Conservation (phyloP, 2,888 invertebrate species). For the Andrena haemorrhoa region DNA sequence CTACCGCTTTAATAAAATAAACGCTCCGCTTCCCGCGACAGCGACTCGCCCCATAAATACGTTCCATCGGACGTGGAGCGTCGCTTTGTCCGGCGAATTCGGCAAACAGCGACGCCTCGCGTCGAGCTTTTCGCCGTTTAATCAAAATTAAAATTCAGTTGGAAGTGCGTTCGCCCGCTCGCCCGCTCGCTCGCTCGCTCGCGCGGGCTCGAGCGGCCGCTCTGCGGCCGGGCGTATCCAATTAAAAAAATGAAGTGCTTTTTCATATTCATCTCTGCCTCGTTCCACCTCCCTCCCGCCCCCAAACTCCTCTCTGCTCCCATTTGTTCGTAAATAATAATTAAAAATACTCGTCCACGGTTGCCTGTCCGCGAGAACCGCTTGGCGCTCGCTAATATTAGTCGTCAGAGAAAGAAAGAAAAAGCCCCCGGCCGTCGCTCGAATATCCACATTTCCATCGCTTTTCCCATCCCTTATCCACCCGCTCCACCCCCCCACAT, state of each 20-base stretch:
- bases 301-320: slow-evolving; percentile 47
- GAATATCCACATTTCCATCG: slow-evolving; percentile 72
- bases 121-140: slow-evolving; percentile 75
- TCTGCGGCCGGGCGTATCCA: slow-evolving; percentile 74
- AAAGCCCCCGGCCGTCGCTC: slow-evolving; percentile 30
- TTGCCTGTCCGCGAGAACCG: slow-evolving; percentile 51
- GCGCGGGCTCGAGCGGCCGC: slow-evolving; percentile 43
- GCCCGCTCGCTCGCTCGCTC: neutral
- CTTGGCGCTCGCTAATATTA: slow-evolving; percentile 73
- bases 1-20: slow-evolving; percentile 15
- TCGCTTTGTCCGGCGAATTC: slow-evolving; percentile 51
- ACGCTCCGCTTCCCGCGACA: neutral
- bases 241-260: slow-evolving; percentile 82
- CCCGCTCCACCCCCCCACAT: slow-evolving; percentile 1
- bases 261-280: slow-evolving; percentile 79
- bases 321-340: slow-evolving; percentile 82
- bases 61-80: slow-evolving; percentile 4
- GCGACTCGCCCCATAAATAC: slow-evolving; percentile 29
- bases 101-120: slow-evolving; percentile 53
- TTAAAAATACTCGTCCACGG: slow-evolving; percentile 80
- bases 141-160: slow-evolving; percentile 82
- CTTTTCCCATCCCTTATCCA: slow-evolving; percentile 65
- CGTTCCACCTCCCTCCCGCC: slow-evolving; percentile 44
- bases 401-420: slow-evolving; percentile 39
- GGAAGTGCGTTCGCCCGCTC: slow-evolving; percentile 55